Percentiles rank a stretch among this genome's conserved stretches.
These are phyloP conservation scores for Xylocopa sonorina DNA, from an alignment of 1,140 invertebrate genomes.

Conservation along the genomic window DNA sequence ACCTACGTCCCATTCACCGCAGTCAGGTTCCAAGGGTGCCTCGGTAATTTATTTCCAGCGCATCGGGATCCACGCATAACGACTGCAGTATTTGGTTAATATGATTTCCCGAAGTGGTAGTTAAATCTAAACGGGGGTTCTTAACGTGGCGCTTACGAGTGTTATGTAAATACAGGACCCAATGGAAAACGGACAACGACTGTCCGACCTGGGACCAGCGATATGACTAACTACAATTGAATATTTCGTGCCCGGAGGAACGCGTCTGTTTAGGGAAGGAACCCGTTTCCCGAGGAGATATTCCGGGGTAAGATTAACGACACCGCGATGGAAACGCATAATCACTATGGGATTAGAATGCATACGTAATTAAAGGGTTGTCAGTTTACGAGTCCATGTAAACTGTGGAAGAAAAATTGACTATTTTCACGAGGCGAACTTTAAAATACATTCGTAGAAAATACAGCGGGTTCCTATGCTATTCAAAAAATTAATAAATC, in stretches of 20 bases:
- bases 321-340: background rate
- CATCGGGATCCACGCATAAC: conserved; percentile 52
- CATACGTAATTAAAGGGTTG: background rate
- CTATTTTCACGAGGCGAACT: too few species aligned
- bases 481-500: too few species aligned
- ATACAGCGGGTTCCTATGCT: too few species aligned
- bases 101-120: conserved; percentile 66
- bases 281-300: background rate
- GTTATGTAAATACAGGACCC: conserved; percentile 63
- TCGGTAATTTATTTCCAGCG: conserved; percentile 63
- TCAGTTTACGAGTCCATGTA: conserved; percentile 31
- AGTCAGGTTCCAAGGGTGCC: conserved; percentile 39
- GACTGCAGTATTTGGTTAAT: conserved; percentile 70
- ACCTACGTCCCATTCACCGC: conserved; percentile 44
- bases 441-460: too few species aligned
- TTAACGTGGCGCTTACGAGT: conserved; percentile 61
- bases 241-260: background rate
- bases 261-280: background rate
- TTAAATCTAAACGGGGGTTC: conserved; percentile 59
- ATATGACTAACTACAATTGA: conserved; percentile 48
- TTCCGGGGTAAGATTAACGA: background rate
- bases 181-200: conserved; percentile 24
- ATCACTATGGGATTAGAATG: background rate
- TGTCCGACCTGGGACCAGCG: background rate
- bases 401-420: conserved; percentile 39